phyloP scores from a whole-genome alignment of 1,140 invertebrate genomes.

The Pseudomyrmex flavicornis region DNA sequence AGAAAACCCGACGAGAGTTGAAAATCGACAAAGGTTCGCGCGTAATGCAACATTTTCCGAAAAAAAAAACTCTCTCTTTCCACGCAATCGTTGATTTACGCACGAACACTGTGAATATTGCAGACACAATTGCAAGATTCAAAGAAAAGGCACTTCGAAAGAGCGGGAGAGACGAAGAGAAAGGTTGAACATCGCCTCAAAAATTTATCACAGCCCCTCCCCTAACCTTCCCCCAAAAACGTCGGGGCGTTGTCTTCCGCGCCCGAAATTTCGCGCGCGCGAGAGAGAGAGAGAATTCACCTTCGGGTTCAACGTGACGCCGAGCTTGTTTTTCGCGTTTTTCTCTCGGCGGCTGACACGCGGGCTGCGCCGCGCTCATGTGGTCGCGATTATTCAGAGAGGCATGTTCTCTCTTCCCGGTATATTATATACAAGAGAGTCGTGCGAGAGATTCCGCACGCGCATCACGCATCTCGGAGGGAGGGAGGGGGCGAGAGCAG shows the following conservation, averaged over 20 bases:
- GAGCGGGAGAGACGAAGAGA: neutral
- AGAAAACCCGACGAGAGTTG: too few species aligned
- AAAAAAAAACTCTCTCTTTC: neutral
- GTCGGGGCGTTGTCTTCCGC: conserved; percentile 8
- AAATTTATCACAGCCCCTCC: conserved; percentile 21
- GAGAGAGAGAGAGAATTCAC: conserved; percentile 33
- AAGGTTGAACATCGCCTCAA: neutral
- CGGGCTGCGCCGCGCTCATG: conserved; percentile 26
- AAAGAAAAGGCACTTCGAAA: neutral
- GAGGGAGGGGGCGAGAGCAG: neutral
- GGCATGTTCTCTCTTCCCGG: neutral
- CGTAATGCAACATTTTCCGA: neutral
- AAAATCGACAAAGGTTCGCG: too few species aligned
- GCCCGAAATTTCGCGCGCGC: conserved; percentile 38
- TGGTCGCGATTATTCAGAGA: conserved; percentile 67
- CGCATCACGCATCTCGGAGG: neutral
- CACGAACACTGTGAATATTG: neutral
- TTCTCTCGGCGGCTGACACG: conserved; percentile 4
- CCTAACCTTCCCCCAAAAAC: neutral
- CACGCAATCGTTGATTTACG: neutral
- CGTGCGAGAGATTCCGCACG: neutral
- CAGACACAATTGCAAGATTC: neutral
- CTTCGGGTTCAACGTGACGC: conserved; percentile 21
- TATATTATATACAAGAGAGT: too few species aligned
- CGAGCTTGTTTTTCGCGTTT: conserved; percentile 40